Base-by-base conservation (phyloP, 2,797 vertebrate genomes). In the Poecilia wingei region DNA sequence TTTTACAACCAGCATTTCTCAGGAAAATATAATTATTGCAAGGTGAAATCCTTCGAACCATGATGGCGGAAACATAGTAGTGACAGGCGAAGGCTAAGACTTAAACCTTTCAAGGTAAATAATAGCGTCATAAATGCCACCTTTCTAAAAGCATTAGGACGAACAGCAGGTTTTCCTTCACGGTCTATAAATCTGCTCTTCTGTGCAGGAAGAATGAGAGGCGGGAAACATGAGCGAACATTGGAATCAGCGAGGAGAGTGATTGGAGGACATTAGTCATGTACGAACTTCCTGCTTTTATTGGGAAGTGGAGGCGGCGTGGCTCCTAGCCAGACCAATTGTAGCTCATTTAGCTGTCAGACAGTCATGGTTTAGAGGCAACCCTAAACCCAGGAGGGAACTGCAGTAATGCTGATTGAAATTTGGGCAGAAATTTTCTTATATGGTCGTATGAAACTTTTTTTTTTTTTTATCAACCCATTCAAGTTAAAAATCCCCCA, bases 321-420 rank as follows among this genome's bases (percentile, higher is more conserved):
- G 88, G 87, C 89, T 75, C 78, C 41, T 13, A 0, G 84, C 87
- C 90, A 91, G 81, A 78, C 76, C 85, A 91, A 88, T 90, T 88
- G 91, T 88, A 86, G 78, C 83, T 91, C 86, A 86, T 89, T 92
- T 90, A 91, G 86, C 80, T 91, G 90, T 93, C 88, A 90, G 80
- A 87, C 77, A 76, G 80, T 79, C 47, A 47, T 36, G 75, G 77
- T 79, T 20, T 1, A 76, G 80, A 80, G 87, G 76, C 80, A 81
- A 77, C 79, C 84, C 71, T 80, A 70, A 77, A 78, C 76, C 68
- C 1, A 82, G 74, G 55, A 77, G 72, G 2, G 82, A 79, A 76
- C 51, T 76, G 71, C 55, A 79, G 69, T 80, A 45, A 72, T 36
- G 25, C 71, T 78, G 64, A 61, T 22, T 59, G 45, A 84, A 86